Percentiles rank a stretch among this genome's conserved stretches.
Evolutionary conservation across 2,888 invertebrate genomes (phyloP).

Genomic region (Ametastegia equiseti): DNA sequence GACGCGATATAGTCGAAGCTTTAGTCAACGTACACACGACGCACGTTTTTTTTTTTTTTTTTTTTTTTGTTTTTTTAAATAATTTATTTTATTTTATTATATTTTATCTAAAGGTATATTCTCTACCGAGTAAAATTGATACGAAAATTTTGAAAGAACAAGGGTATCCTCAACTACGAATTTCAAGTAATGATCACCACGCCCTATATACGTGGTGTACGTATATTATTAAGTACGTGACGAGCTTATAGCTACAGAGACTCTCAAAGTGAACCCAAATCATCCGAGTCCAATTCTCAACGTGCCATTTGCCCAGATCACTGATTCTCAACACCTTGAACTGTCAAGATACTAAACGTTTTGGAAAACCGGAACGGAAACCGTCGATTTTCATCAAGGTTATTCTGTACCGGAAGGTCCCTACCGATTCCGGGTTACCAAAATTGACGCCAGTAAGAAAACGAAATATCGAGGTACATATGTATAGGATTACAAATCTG

Average conservation of each 20-base stretch:
- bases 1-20: constrained; percentile 29
- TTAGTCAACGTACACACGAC: constrained; percentile 25
- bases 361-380: too few relatives aligned
- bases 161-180: constrained; percentile 65
- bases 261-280: not conserved
- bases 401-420: too few relatives aligned
- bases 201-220: not conserved
- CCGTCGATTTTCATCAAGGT: too few relatives aligned
- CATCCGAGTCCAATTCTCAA: not conserved
- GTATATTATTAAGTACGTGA: not conserved
- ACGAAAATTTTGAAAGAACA: constrained; percentile 74
- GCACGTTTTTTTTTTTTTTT: not conserved
- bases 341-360: not conserved
- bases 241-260: not conserved
- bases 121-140: constrained; percentile 33
- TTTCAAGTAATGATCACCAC: not conserved
- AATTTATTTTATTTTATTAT: not conserved
- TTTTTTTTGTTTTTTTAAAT: not conserved
- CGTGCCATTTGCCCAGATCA: too few relatives aligned
- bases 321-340: not conserved
- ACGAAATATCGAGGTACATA: too few relatives aligned
- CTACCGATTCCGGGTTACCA: too few relatives aligned
- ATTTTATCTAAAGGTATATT: not conserved
- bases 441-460: too few relatives aligned
- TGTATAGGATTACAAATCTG: too few relatives aligned